These are phyloP conservation scores for Pyralis farinalis DNA, from an alignment of 2,888 invertebrate genomes.

Conservation along the genomic window DNA sequence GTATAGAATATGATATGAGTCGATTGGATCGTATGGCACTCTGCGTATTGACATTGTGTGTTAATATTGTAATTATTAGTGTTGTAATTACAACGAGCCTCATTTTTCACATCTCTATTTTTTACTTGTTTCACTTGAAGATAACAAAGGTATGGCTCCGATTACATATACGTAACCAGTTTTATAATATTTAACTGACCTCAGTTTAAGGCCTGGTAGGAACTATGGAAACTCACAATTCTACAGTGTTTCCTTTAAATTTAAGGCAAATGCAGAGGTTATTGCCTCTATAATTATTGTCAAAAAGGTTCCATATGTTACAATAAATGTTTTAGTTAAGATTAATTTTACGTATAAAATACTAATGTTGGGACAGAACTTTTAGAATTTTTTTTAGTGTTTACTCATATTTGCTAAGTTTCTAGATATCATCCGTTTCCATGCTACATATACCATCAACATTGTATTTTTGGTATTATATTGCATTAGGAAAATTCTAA, in stretches of 20 bases:
- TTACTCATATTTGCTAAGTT: too few relatives aligned
- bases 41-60: slow-evolving; percentile 23
- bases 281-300: too few relatives aligned
- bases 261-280: too few relatives aligned
- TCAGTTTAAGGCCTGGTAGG: slow-evolving; percentile 48
- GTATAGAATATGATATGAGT: slow-evolving; percentile 42
- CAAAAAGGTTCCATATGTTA: too few relatives aligned
- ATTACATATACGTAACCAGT: slow-evolving; percentile 47
- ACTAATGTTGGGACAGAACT: too few relatives aligned
- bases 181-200: slow-evolving; percentile 67
- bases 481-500: too few relatives aligned
- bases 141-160: slow-evolving; percentile 41
- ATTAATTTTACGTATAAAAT: too few relatives aligned
- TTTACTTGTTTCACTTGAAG: slow-evolving; percentile 38
- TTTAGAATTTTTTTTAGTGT: too few relatives aligned
- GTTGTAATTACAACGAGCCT: slow-evolving; percentile 19
- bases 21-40: slow-evolving; percentile 22
- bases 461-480: too few relatives aligned
- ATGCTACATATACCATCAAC: too few relatives aligned
- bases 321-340: too few relatives aligned
- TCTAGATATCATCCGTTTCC: too few relatives aligned
- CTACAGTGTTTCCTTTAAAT: not conserved
- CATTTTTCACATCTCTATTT: slow-evolving; percentile 31
- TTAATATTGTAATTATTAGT: slow-evolving; percentile 25
- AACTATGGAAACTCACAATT: slow-evolving; percentile 26